Conservation (phyloP, 2,797 vertebrate genomes). For the Eulemur coronatus region DNA sequence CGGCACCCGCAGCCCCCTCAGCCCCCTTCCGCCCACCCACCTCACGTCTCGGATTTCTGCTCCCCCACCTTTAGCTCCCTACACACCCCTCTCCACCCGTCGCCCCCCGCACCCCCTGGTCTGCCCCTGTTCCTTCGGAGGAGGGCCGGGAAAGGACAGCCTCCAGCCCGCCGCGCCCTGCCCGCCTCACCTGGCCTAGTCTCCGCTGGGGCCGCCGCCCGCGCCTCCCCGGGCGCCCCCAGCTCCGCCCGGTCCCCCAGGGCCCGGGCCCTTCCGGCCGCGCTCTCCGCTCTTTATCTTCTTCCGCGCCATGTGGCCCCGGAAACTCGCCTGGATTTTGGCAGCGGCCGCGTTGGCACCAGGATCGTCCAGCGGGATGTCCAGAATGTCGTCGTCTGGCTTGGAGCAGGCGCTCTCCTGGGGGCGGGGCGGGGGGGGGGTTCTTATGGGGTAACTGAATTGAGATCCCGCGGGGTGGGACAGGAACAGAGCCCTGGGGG, state of each 20-base stretch:
- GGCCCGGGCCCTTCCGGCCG: conserved; percentile 89
- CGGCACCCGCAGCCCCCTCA: background rate
- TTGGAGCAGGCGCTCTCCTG: conserved; percentile 94
- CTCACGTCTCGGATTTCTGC: background rate
- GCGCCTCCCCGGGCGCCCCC: conserved; percentile 93
- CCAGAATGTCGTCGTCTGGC: conserved; percentile 97
- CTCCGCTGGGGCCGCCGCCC: conserved; percentile 84
- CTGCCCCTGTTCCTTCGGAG: background rate
- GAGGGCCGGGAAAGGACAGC: background rate
- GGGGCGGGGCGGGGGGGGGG: background rate
- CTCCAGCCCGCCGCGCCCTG: background rate
- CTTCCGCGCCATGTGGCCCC: conserved; percentile 99
- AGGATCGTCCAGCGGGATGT: conserved; percentile 97
- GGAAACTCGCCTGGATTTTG: conserved; percentile 99
- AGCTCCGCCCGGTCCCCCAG: conserved; percentile 92
- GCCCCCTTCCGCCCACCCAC: background rate
- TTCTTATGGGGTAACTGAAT: background rate
- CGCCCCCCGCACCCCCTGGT: background rate
- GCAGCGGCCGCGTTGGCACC: conserved; percentile 97
- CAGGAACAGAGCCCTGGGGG: background rate
- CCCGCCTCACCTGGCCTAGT: conserved; percentile 82
- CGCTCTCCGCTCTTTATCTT: conserved; percentile 96
- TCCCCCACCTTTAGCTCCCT: background rate
- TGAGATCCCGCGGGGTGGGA: background rate
- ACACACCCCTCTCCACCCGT: background rate